phyloP scores from a whole-genome alignment of 2,113 vertebrate species.

The Picathartes gymnocephalus region DNA sequence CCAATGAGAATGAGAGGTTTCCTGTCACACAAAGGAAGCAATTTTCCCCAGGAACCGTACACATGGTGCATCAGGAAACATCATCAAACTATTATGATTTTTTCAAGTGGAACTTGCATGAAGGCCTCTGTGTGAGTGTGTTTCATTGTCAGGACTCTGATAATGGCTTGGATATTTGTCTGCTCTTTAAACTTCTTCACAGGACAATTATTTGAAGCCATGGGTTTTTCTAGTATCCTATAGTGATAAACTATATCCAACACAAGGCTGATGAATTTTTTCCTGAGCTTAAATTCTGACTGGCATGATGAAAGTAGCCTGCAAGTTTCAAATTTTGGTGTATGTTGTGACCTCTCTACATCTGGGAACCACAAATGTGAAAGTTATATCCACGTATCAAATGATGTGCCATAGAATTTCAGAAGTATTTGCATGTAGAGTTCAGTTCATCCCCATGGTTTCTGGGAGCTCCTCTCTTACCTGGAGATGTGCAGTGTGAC shows the following conservation, averaged over 20 bases:
- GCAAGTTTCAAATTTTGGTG: background rate
- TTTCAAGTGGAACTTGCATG: background rate
- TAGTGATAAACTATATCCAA: background rate
- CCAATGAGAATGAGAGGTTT: background rate
- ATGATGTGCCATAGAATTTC: accelerated
- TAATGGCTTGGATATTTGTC: background rate
- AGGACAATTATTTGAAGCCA: background rate
- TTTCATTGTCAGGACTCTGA: background rate
- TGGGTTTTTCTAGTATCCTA: background rate
- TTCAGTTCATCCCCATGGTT: background rate
- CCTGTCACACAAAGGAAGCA: background rate
- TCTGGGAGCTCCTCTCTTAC: background rate
- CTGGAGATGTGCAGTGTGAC: background rate
- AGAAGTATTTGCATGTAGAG: background rate
- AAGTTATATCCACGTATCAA: background rate
- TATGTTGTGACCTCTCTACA: background rate
- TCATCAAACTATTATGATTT: background rate
- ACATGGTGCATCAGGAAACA: background rate
- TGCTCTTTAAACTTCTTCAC: background rate
- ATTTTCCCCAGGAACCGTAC: background rate
- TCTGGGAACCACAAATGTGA: background rate
- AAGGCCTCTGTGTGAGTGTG: background rate
- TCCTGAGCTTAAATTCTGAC: background rate
- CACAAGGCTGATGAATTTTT: background rate
- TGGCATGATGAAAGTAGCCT: background rate